Conservation (phyloP, 1,140 invertebrate species). For the Babylonia areolata region DNA sequence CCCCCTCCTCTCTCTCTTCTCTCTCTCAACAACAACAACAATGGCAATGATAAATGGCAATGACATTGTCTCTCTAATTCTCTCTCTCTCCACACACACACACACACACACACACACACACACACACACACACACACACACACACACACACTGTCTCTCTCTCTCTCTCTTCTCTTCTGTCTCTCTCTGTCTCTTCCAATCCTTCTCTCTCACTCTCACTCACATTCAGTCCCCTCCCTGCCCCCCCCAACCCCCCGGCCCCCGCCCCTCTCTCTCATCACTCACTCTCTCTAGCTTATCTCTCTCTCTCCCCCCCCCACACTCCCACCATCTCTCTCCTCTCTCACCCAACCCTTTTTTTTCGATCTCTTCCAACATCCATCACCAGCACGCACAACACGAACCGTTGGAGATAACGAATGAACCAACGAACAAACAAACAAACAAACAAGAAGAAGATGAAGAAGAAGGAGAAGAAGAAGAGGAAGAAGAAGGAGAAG, state of each 20-base stretch:
- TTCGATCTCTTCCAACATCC: not conserved
- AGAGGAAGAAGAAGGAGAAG: not conserved
- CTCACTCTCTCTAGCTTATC: constrained; percentile 10
- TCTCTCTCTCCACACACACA: not conserved
- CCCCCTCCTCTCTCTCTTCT: not conserved
- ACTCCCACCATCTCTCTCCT: not conserved
- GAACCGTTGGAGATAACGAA: not conserved
- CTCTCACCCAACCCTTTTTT: not conserved
- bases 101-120: not conserved
- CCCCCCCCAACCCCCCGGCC: no score
- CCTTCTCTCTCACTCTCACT: no score
- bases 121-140: not conserved
- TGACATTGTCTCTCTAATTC: not conserved
- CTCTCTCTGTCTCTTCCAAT: constrained; percentile 12
- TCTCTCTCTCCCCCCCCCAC: not conserved
- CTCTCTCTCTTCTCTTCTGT: constrained; percentile 26
- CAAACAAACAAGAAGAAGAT: not conserved
- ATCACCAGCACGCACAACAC: not conserved
- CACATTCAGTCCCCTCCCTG: no score
- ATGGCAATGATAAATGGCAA: not conserved
- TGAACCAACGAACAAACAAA: not conserved
- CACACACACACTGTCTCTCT: not conserved
- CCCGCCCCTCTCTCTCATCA: no score
- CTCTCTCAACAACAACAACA: not conserved
- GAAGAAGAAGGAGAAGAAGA: not conserved